These are phyloP conservation scores for Dicrostonyx torquatus DNA, from an alignment of 2,797 vertebrate species.

Conservation along the genomic window DNA sequence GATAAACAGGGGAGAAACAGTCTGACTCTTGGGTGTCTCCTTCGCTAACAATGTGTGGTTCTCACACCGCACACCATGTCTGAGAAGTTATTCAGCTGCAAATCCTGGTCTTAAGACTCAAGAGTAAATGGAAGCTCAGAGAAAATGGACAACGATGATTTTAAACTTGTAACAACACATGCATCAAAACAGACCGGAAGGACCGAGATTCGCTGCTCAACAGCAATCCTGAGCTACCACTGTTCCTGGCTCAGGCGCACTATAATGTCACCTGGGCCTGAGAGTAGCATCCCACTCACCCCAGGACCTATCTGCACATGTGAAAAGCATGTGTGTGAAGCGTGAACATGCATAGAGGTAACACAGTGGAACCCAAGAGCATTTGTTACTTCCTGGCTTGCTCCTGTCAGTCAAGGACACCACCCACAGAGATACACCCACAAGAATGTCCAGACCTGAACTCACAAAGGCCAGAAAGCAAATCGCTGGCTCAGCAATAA, in stretches of 20 bases:
- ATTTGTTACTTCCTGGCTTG: not conserved
- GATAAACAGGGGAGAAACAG: not conserved
- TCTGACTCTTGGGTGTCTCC: not conserved
- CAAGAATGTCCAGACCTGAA: not conserved
- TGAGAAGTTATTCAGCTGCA: not conserved
- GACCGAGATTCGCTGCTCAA: rapidly evolving
- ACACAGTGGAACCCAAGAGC: not conserved
- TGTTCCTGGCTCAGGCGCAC: no score
- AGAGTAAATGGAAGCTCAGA: not conserved
- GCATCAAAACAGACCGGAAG: rapidly evolving
- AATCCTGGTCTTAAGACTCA: not conserved
- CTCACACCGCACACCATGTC: not conserved
- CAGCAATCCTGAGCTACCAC: no score
- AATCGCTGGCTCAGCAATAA: not conserved
- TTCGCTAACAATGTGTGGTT: not conserved
- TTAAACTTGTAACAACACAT: not conserved
- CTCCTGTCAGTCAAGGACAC: not conserved
- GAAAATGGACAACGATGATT: not conserved
- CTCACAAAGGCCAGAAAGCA: not conserved
- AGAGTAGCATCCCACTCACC: rapidly evolving
- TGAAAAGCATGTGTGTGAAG: not conserved
- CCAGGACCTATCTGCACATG: rapidly evolving
- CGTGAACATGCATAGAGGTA: not conserved
- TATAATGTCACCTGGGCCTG: no score
- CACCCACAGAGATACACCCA: not conserved